Percentiles rank a stretch among this genome's conserved stretches.
Conservation (phyloP, 2,797 vertebrate species). For the Malacoctenus gilli region DNA sequence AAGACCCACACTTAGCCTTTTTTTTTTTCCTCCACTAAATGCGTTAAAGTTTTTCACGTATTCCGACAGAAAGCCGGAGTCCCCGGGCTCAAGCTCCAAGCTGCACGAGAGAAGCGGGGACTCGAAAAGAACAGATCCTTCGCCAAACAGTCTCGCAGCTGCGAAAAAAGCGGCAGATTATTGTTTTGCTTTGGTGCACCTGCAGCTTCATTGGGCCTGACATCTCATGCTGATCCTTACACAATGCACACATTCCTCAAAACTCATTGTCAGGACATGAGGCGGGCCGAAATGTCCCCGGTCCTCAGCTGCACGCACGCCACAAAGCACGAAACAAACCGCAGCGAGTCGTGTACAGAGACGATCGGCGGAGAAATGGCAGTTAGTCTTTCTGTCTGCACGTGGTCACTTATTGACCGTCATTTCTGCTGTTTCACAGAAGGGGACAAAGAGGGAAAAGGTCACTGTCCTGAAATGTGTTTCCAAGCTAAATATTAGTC, state of each 20-base stretch:
- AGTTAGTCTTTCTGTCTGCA: not conserved
- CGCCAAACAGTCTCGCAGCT: slow-evolving; percentile 46
- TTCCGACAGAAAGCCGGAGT: slow-evolving; percentile 10
- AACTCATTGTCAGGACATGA: slow-evolving; percentile 43
- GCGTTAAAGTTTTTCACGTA: slow-evolving; percentile 10
- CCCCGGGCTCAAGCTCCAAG: slow-evolving; percentile 7
- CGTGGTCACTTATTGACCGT: slow-evolving; percentile 50
- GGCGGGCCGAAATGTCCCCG: not conserved
- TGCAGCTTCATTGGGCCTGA: slow-evolving; percentile 64
- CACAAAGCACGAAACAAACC: not conserved
- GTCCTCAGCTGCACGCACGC: not conserved
- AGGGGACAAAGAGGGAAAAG: not conserved
- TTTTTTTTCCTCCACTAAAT: not conserved
- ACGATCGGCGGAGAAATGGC: not conserved
- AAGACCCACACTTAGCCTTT: too few species aligned
- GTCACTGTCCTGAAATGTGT: too few species aligned
- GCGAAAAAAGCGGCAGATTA: slow-evolving; percentile 50
- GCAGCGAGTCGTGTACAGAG: too few species aligned
- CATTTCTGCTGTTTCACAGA: slow-evolving; percentile 1
- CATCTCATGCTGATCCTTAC: slow-evolving; percentile 72
- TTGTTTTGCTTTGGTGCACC: slow-evolving; percentile 62
- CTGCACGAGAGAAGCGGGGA: not conserved
- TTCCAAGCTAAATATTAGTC: too few species aligned
- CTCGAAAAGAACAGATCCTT: slow-evolving; percentile 15
- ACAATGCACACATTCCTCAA: slow-evolving; percentile 66